Evolutionary conservation across 2,888 invertebrate species (phyloP).

Genomic region (Neocrepidodera transversa): DNA sequence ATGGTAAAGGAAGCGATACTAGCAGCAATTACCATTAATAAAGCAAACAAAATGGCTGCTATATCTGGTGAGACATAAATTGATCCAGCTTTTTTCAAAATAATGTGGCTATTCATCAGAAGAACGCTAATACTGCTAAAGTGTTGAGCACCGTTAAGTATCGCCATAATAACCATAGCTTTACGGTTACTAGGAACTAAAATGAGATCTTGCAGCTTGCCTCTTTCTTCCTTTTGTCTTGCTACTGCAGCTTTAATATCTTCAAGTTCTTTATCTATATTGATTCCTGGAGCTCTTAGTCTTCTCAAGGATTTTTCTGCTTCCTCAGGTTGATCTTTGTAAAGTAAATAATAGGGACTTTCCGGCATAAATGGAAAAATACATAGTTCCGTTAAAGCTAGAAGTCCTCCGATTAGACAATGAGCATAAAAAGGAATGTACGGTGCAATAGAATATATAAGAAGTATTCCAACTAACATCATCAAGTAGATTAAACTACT

Average conservation of each 20-base stretch:
- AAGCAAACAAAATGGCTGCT: slow-evolving; percentile 56
- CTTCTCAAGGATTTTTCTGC: slow-evolving; percentile 52
- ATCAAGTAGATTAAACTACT: slow-evolving; percentile 57
- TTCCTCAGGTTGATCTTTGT: slow-evolving; percentile 53
- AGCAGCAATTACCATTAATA: slow-evolving; percentile 55
- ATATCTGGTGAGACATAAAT: slow-evolving; percentile 49
- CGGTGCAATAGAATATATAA: slow-evolving; percentile 54
- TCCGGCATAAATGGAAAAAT: slow-evolving; percentile 53
- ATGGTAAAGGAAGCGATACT: slow-evolving; percentile 51
- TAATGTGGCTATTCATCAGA: slow-evolving; percentile 57
- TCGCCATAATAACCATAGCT: slow-evolving; percentile 56
- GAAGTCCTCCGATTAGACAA: slow-evolving; percentile 47
- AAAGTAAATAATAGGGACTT: slow-evolving; percentile 56
- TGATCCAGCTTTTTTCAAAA: slow-evolving; percentile 54
- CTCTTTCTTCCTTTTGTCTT: slow-evolving; percentile 55
- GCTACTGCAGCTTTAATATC: slow-evolving; percentile 55
- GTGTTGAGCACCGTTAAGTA: slow-evolving; percentile 57
- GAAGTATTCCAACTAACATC: slow-evolving; percentile 57
- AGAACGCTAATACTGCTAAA: slow-evolving; percentile 59
- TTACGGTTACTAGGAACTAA: slow-evolving; percentile 56
- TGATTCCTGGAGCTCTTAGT: slow-evolving; percentile 44
- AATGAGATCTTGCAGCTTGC: slow-evolving; percentile 54
- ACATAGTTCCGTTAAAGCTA: slow-evolving; percentile 52
- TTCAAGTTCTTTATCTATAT: slow-evolving; percentile 55
- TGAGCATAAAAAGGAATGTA: slow-evolving; percentile 48